A percentile compares a stretch with the other conserved stretches of the same genome.
Evolutionary conservation across 2,113 vertebrate genomes (phyloP).

Genomic region (Bufo bufo): DNA sequence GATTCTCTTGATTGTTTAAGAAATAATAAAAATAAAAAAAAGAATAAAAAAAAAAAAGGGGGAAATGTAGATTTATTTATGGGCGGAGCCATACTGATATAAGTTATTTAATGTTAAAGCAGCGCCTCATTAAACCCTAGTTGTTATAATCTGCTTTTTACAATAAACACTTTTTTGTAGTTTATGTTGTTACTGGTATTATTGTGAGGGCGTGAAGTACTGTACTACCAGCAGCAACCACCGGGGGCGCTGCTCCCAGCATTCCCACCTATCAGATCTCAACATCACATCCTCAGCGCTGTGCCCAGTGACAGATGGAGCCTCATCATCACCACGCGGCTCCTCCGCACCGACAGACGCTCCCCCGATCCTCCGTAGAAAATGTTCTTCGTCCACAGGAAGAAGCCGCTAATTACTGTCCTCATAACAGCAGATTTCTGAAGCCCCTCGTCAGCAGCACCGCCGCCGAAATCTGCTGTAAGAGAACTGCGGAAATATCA

Average conservation of each 20-base stretch:
- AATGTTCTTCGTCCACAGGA: conserved; percentile 28
- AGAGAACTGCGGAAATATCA: no score
- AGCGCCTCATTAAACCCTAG: conserved; percentile 92
- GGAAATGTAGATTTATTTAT: conserved; percentile 88
- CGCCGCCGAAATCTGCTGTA: no score
- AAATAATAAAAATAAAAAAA: conserved; percentile 58
- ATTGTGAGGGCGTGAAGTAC: not conserved
- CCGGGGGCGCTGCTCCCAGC: not conserved
- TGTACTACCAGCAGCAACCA: not conserved
- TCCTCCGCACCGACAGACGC: not conserved
- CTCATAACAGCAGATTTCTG: not conserved
- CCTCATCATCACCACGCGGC: not conserved
- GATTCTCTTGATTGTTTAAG: conserved; percentile 84
- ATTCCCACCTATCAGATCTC: not conserved
- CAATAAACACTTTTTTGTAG: conserved; percentile 88
- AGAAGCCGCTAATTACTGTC: conserved; percentile 27
- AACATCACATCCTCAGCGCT: not conserved
- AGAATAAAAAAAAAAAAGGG: conserved; percentile 59
- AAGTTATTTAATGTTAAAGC: conserved; percentile 91
- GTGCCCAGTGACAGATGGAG: not conserved
- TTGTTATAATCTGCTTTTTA: conserved; percentile 90
- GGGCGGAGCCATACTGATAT: conserved; percentile 76
- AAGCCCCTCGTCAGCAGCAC: no score
- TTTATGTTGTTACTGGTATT: conserved; percentile 60
- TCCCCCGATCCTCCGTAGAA: not conserved